Evolutionary conservation across 2,888 invertebrate genomes (phyloP).

Genomic region (Lithosia quadra): DNA sequence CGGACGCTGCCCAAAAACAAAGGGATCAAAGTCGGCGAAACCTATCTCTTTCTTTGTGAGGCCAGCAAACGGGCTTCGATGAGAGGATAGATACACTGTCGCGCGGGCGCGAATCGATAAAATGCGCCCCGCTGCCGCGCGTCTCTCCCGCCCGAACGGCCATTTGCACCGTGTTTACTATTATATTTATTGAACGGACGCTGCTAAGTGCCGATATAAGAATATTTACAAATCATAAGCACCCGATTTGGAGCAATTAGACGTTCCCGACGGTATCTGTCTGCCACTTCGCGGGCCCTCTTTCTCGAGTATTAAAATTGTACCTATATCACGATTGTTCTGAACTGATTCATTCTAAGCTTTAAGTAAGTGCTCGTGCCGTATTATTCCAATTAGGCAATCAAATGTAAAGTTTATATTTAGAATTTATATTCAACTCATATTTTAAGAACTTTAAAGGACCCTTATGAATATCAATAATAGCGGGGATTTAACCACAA

Average conservation of each 20-base stretch:
- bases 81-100: constrained; percentile 86
- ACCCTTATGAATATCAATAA: neutral
- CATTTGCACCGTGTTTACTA: constrained; percentile 87
- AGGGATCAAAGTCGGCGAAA: constrained; percentile 87
- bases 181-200: constrained; percentile 86
- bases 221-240: constrained; percentile 79
- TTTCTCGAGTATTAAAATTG: neutral
- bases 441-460: neutral
- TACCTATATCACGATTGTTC: constrained; percentile 8
- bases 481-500: neutral
- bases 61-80: constrained; percentile 84
- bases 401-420: constrained; percentile 37
- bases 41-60: constrained; percentile 87
- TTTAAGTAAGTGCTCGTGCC: constrained; percentile 34
- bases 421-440: constrained; percentile 27
- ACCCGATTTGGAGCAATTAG: constrained; percentile 69
- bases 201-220: constrained; percentile 80
- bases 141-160: constrained; percentile 76
- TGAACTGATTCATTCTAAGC: constrained; percentile 6
- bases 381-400: constrained; percentile 37
- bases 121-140: constrained; percentile 60
- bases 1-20: constrained; percentile 88
- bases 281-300: constrained; percentile 33
- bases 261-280: constrained; percentile 40
- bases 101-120: constrained; percentile 86